A percentile compares a stretch with the other conserved stretches of the same genome.
phyloP scores from a whole-genome alignment of 1,140 invertebrate species.

The Ips nitidus region DNA sequence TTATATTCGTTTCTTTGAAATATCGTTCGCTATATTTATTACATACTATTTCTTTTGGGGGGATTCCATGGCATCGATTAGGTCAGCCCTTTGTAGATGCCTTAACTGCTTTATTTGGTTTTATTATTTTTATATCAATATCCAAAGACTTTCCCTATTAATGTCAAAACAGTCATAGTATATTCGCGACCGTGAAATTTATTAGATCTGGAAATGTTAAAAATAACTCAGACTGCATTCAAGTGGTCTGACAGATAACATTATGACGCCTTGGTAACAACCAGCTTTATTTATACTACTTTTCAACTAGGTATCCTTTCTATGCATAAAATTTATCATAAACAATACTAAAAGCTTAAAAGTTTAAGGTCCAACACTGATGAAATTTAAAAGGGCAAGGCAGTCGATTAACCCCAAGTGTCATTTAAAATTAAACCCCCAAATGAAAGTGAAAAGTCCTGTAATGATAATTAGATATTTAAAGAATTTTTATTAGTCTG shows the following conservation, averaged over 20 bases:
- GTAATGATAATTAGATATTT: slow-evolving; percentile 41
- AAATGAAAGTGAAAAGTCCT: slow-evolving; percentile 40
- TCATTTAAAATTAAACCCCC: slow-evolving; percentile 39
- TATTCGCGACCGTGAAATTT: too few species aligned
- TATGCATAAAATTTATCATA: neutral
- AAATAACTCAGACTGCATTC: neutral
- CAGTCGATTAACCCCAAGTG: slow-evolving; percentile 39
- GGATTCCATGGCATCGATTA: slow-evolving; percentile 6
- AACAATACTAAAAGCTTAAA: slow-evolving; percentile 34
- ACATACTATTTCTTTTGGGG: slow-evolving; percentile 1
- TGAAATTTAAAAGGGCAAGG: slow-evolving; percentile 39
- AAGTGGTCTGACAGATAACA: slow-evolving; percentile 9
- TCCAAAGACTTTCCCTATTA: too few species aligned
- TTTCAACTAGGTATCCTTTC: neutral
- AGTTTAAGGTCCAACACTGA: slow-evolving; percentile 30
- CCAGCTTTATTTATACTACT: neutral
- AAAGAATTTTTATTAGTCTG: slow-evolving; percentile 39
- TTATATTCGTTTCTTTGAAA: too few species aligned
- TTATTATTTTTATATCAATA: too few species aligned
- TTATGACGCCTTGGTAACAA: neutral
- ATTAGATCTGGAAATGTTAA: too few species aligned
- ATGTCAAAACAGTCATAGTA: too few species aligned
- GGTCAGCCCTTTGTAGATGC: neutral
- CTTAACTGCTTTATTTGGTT: too few species aligned
- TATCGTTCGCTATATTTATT: slow-evolving; percentile 4